Percentiles rank a stretch among this genome's conserved stretches.
phyloP scores from a whole-genome alignment of 2,797 vertebrate genomes.

The Oreochromis grahami region DNA sequence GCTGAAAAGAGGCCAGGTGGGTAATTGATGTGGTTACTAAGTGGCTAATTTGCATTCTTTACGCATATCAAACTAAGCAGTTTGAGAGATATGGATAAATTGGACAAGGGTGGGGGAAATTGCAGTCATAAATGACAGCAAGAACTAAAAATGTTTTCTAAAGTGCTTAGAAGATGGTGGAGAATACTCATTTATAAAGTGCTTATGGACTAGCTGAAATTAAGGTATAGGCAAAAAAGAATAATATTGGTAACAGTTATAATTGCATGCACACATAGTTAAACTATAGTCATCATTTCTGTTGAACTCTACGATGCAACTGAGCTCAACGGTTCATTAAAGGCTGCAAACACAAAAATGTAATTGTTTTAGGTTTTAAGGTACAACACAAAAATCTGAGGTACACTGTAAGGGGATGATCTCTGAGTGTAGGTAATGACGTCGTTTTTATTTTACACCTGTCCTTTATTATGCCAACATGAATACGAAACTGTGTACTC shows the following conservation, averaged over 20 bases:
- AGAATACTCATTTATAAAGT: slow-evolving; percentile 84
- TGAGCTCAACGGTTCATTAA: background rate
- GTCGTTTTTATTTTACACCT: background rate
- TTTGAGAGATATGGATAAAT: slow-evolving; percentile 50
- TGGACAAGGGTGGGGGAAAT: slow-evolving; percentile 35
- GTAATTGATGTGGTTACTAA: slow-evolving; percentile 99
- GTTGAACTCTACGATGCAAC: background rate
- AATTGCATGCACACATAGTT: background rate
- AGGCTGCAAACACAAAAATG: background rate
- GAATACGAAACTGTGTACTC: background rate
- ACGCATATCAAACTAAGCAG: slow-evolving; percentile 76
- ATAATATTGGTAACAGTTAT: background rate
- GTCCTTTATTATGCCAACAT: background rate
- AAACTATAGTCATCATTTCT: background rate
- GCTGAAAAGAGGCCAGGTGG: slow-evolving; percentile 96
- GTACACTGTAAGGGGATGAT: background rate
- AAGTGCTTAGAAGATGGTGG: slow-evolving; percentile 76
- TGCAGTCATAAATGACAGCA: slow-evolving; percentile 50
- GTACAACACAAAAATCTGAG: background rate
- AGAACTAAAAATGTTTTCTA: slow-evolving; percentile 54
- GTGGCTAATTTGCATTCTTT: slow-evolving; percentile 99
- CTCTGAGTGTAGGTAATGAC: background rate
- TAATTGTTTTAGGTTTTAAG: background rate
- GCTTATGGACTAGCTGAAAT: slow-evolving; percentile 56
- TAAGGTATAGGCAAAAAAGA: background rate